Evolutionary conservation across 1,140 invertebrate genomes (phyloP).

Genomic region (Temnothorax longispinosus): DNA sequence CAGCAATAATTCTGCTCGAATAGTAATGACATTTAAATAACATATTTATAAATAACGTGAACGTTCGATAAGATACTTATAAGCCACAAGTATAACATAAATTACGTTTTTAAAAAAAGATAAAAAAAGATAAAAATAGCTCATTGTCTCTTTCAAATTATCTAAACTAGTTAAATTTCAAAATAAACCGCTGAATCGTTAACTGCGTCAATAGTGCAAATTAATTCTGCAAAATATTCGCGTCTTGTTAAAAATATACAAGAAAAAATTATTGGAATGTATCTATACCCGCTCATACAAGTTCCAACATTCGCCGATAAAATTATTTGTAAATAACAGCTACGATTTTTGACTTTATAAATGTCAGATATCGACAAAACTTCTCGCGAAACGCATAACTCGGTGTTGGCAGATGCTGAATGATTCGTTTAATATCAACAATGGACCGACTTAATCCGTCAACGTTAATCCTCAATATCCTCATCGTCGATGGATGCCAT

Average conservation of each 20-base stretch:
- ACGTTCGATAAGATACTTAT: background rate
- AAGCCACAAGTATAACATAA: background rate
- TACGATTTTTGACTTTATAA: background rate
- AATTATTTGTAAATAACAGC: slow-evolving; percentile 10
- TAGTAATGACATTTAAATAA: no score
- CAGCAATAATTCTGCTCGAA: background rate
- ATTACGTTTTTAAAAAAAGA: background rate
- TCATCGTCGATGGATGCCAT: background rate
- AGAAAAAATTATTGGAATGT: background rate
- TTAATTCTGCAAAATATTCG: background rate
- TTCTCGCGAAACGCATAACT: background rate
- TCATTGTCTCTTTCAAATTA: slow-evolving; percentile 1
- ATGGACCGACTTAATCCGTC: background rate
- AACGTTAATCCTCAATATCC: background rate
- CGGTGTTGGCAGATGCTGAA: background rate
- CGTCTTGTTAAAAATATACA: background rate
- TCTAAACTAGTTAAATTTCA: background rate
- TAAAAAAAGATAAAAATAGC: background rate
- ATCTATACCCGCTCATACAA: background rate
- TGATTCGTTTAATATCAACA: background rate
- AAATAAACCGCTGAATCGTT: background rate
- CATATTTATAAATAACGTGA: no score
- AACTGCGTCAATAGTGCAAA: background rate
- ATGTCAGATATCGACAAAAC: background rate
- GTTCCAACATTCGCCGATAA: background rate